Conservation (phyloP, 2,797 vertebrate species). For the Pitangus sulphuratus region DNA sequence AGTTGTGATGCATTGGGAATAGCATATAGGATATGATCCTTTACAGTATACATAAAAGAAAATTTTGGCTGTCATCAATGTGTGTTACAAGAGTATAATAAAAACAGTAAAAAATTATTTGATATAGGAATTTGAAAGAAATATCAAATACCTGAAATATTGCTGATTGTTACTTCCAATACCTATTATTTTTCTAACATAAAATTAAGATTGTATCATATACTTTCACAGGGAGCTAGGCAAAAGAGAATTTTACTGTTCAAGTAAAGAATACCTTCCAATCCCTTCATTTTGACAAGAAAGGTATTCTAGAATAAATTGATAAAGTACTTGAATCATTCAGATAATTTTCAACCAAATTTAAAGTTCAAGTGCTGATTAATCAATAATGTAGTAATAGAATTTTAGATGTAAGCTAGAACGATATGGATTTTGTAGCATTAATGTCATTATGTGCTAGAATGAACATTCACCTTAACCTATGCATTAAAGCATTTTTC, state of each 20-base stretch:
- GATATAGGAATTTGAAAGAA: not conserved
- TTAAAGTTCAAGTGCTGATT: conserved; percentile 71
- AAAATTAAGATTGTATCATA: not conserved
- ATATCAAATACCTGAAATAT: not conserved
- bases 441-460: conserved; percentile 68
- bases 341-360: conserved; percentile 65
- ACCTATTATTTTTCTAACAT: not conserved
- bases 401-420: conserved; percentile 65
- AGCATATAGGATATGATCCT: not conserved
- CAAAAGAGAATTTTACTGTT: not conserved
- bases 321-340: conserved; percentile 53
- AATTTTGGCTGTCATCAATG: not conserved
- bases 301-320: conserved; percentile 68
- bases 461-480: conserved; percentile 58
- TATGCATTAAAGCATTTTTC: conserved; percentile 55
- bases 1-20: not conserved
- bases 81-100: not conserved
- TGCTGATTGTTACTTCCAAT: not conserved
- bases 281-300: conserved; percentile 57
- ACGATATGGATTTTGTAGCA: conserved; percentile 62
- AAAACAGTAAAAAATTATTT: not conserved
- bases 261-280: conserved; percentile 6
- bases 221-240: not conserved
- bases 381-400: conserved; percentile 77
- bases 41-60: not conserved